A percentile compares a stretch with the other conserved stretches of the same genome.
phyloP scores from a whole-genome alignment of 1,140 invertebrate genomes.

The Leptonema lineaticorne region DNA sequence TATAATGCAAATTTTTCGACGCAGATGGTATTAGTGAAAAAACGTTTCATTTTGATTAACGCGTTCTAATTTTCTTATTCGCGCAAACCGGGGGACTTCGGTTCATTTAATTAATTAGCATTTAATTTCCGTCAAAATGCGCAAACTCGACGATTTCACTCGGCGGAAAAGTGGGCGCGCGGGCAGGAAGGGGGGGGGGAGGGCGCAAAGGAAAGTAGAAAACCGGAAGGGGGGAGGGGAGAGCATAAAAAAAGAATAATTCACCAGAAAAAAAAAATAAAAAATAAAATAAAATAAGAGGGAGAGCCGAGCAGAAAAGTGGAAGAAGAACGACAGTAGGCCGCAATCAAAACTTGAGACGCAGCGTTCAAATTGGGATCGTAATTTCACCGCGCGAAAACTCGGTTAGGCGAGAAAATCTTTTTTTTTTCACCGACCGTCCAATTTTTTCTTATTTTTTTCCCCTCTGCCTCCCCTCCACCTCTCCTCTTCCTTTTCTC shows the following conservation, averaged over 20 bases:
- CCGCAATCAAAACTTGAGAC: constrained; percentile 16
- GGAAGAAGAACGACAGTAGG: not conserved
- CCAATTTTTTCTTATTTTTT: constrained; percentile 9
- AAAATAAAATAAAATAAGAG: too few species aligned
- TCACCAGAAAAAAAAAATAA: too few species aligned
- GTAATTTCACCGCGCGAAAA: constrained; percentile 12
- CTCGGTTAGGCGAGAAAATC: not conserved
- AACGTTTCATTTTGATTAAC: not conserved
- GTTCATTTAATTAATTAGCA: constrained; percentile 19
- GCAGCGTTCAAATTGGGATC: constrained; percentile 6
- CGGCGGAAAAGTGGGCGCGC: not conserved
- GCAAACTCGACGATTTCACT: constrained; percentile 11
- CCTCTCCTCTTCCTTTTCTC: too few species aligned
- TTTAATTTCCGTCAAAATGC: constrained; percentile 16
- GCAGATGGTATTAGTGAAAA: too few species aligned
- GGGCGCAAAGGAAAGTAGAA: too few species aligned
- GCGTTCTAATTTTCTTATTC: not conserved
- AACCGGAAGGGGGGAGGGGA: too few species aligned
- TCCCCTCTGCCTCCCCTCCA: not conserved
- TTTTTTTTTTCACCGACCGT: not conserved
- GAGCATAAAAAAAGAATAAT: too few species aligned
- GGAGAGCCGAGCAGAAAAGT: too few species aligned
- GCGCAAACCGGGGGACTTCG: not conserved
- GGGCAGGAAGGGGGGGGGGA: too few species aligned
- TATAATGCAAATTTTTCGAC: not conserved